Evolutionary conservation across 2,113 vertebrate genomes (phyloP).

Genomic region (Corydoras maculifer): DNA sequence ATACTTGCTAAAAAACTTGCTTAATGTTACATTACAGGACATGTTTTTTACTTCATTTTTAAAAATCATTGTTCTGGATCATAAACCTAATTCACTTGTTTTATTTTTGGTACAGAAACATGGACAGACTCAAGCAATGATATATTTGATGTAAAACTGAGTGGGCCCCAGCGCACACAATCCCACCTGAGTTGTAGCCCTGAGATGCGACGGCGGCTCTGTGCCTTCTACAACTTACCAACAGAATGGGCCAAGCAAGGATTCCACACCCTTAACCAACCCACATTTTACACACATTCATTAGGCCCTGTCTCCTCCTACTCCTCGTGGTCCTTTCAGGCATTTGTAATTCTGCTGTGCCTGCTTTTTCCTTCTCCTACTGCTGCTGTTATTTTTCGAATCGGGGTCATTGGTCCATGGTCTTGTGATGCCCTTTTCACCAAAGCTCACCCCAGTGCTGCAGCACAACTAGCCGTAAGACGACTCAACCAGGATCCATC

Average conservation of each 20-base stretch:
- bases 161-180: conserved; percentile 13
- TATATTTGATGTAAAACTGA: conserved; percentile 16
- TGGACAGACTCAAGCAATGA: conserved; percentile 5
- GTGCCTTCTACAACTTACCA: conserved; percentile 31
- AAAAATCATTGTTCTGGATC: no score
- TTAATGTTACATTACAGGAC: no score
- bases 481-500: conserved; percentile 65
- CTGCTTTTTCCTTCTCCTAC: conserved; percentile 34
- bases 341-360: conserved; percentile 41
- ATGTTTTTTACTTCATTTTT: no score
- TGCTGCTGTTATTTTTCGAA: conserved; percentile 49
- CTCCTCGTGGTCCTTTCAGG: conserved; percentile 34
- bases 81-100: not conserved
- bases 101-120: conserved; percentile 14
- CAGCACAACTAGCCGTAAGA: conserved; percentile 66
- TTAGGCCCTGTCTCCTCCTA: not conserved
- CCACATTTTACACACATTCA: not conserved
- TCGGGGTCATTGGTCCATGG: conserved; percentile 73
- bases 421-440: conserved; percentile 65
- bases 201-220: conserved; percentile 38
- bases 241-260: conserved; percentile 29
- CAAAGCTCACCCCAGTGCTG: conserved; percentile 66
- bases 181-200: conserved; percentile 17
- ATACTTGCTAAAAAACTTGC: no score
- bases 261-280: conserved; percentile 16